Base-by-base conservation (phyloP, 2,113 vertebrate species). In the Eulemur macaco region DNA sequence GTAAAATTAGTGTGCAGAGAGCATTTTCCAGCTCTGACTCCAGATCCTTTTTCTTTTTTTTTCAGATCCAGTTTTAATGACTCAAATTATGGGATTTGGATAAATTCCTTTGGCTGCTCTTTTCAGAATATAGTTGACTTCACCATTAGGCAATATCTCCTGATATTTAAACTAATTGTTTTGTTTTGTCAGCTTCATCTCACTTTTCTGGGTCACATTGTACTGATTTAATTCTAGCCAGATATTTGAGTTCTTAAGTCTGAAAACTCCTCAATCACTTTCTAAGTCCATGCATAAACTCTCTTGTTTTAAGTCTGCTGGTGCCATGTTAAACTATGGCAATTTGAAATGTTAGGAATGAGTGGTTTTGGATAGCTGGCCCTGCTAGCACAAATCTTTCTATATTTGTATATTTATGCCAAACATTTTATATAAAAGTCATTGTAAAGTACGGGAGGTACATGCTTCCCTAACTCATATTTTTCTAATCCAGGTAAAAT, bases 91-190 rank as follows among this genome's bases (percentile, higher is more conserved):
- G 31, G 81, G 47, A 97, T 93, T 97, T 97, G 93, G 82, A 94
- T 84, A 94, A 94, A 17, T 96, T 96, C 86, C 18, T 96, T 82
- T 96, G 97, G 92, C 95, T 91, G 60, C 63, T 91, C 21, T 93
- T 97, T 94, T 64, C 50, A 93, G 86, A 97, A 78, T 86, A 58
- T 47, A 73, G 91, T 93, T 73, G 73, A 95, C 73, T 93, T 98
- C 83, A 91, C 89, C 95, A 88, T 93, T 94, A 87, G 91, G 80
- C 80, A 92, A 94, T 14, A 90, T 90, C 78, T 93, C 80, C 58
- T 88, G 73, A 94, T 97, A 96, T 74, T 94, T 96, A 93, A 95
- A 85, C 77, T 97, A 96, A 97, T 96, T 94, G 82, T 82, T 93
- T 83, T 91, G 86, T 96, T 97, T 97, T 71, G 45, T 91, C 64